Evolutionary conservation across 92 coral and sea anemone species (phyloP), one percentile per base, ranked within the genome.

Genomic region (Zoanthus gigantus): DNA sequence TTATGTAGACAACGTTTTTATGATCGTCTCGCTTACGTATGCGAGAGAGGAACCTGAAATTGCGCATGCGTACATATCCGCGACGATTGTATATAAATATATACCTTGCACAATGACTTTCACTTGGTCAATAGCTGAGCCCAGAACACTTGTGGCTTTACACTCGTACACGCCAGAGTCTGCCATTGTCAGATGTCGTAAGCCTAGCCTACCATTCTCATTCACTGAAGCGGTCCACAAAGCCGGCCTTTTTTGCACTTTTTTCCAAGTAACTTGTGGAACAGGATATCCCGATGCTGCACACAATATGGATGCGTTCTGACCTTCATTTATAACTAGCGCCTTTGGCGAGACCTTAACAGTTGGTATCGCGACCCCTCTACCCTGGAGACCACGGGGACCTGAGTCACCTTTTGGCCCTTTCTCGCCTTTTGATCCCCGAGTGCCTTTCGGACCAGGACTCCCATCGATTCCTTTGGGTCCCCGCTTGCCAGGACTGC

Each of bases 111-210:
- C 85, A 18, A 61, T 45, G 11, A 81, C 30, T 46, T 16, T 48
- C 54, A 50, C 75, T 30, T 66, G 74, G 1, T 60, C 75, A 45
- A 23, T 10, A 2, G 85, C 85, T 30, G 75, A 45, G 13, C 85
- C 85, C n/a, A 81, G 58, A 16, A 81, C 75, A 16, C 85, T 81
- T 28, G 74, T 14, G 2, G 85, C 85, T 37, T 67, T 81, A 9
- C 85, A 81, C 58, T 81, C 85, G 61, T 81, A 81, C 74, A 65
- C 58, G 0, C 85, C 85, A 37, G 85, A 66, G 63, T 81, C 85
- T 65, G 85, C 45, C 58, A 68, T 81, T 71, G 56, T 81, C 23
- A 81, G 42, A 10, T 81, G 65, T 29, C 57, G 60, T 17, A 81
- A 63, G 9, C 65, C 42, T 66, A 81, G 53, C 28, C 57, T 48